Percentiles rank a stretch among this genome's conserved stretches.
phyloP scores from a whole-genome alignment of 2,113 vertebrate genomes.

The Pedetes capensis region DNA sequence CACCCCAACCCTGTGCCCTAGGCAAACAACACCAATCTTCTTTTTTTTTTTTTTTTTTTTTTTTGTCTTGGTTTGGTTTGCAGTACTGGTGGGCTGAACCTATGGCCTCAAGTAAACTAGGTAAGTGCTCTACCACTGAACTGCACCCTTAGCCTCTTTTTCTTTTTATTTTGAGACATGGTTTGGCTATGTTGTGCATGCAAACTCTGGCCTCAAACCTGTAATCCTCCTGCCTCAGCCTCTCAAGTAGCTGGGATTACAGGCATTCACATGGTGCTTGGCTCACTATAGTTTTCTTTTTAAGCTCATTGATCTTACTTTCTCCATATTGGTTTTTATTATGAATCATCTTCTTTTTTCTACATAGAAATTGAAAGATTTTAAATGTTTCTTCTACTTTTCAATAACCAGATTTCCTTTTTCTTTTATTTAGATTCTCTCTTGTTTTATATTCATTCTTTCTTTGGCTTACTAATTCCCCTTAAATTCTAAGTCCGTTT shows the following conservation, averaged over 20 bases:
- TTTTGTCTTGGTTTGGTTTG: too few relatives aligned
- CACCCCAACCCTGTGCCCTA: neutral
- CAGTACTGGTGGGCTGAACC: too few relatives aligned
- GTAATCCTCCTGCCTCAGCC: too few relatives aligned
- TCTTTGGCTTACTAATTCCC: neutral
- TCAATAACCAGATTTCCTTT: neutral
- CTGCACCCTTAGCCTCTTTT: neutral
- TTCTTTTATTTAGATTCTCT: neutral
- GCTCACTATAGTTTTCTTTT: neutral
- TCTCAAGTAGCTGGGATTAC: too few relatives aligned
- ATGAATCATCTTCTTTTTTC: constrained; percentile 5
- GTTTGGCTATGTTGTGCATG: too few relatives aligned
- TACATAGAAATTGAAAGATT: neutral
- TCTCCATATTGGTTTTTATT: neutral
- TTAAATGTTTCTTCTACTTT: constrained; percentile 7
- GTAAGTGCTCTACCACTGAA: too few relatives aligned
- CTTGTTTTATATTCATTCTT: neutral
- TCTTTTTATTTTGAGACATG: neutral
- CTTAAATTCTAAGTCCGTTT: neutral
- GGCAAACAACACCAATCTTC: too few relatives aligned
- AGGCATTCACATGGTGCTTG: neutral
- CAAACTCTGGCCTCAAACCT: too few relatives aligned
- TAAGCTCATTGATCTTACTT: neutral
- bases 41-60: too few relatives aligned
- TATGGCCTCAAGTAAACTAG: too few relatives aligned